These are phyloP conservation scores for Amiota minor DNA, from an alignment of 2,888 invertebrate genomes.

Conservation along the genomic window DNA sequence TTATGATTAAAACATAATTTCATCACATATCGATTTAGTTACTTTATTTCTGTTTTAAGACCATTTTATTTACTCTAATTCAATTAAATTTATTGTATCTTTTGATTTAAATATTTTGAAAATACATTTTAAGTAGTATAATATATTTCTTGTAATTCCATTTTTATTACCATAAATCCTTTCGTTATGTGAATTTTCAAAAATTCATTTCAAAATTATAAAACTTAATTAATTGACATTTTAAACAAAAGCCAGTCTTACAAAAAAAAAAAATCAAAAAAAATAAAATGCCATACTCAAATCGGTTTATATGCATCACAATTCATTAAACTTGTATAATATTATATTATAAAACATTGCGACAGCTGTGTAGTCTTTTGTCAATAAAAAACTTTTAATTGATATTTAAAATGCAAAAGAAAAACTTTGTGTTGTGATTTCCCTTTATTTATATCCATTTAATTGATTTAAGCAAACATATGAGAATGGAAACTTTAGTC, in stretches of 20 bases:
- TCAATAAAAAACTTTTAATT: slow-evolving; percentile 4
- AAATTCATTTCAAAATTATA: not conserved
- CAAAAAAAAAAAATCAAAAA: not conserved
- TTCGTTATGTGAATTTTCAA: too few relatives aligned
- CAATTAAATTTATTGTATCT: too few relatives aligned
- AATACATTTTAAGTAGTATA: too few relatives aligned
- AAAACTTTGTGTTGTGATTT: not conserved
- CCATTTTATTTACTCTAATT: too few relatives aligned
- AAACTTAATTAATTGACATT: slow-evolving; percentile 6
- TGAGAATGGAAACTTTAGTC: not conserved
- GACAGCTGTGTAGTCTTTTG: not conserved
- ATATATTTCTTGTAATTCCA: too few relatives aligned
- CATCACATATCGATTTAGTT: too few relatives aligned
- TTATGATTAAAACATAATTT: too few relatives aligned
- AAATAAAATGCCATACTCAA: not conserved
- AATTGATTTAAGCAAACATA: slow-evolving; percentile 9
- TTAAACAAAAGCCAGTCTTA: not conserved
- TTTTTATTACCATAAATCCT: too few relatives aligned
- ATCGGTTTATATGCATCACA: not conserved
- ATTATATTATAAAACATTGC: too few relatives aligned
- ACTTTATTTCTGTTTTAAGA: too few relatives aligned
- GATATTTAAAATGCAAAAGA: slow-evolving; percentile 8
- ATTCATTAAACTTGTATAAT: not conserved
- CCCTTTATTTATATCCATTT: not conserved
- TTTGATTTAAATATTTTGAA: too few relatives aligned